Conservation (phyloP, 2,888 invertebrate species). For the Lasioglossum pauxillum region DNA sequence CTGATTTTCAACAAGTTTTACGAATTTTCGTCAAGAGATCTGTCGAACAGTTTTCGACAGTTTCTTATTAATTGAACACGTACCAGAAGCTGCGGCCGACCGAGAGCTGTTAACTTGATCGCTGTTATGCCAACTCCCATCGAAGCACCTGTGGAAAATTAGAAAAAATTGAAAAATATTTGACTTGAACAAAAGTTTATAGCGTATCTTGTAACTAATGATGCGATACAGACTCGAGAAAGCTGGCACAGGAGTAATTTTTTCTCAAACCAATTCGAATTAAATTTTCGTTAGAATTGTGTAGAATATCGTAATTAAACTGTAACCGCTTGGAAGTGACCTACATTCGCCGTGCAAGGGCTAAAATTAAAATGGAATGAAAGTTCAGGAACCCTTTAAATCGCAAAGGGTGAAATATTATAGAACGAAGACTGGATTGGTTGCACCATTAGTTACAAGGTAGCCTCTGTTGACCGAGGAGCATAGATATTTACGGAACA, state of each 20-base stretch:
- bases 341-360: neutral
- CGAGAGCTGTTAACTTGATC: constrained; percentile 98
- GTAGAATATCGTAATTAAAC: no score
- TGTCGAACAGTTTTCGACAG: neutral
- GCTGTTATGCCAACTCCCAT: constrained; percentile 98
- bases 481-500: neutral
- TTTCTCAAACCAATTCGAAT: neutral
- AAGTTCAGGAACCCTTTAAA: neutral
- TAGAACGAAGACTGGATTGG: neutral
- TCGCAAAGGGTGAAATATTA: neutral
- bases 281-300: no score
- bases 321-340: neutral
- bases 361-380: neutral
- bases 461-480: neutral
- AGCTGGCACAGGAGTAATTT: neutral
- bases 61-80: constrained; percentile 81
- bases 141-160: constrained; percentile 89
- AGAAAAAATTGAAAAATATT: neutral
- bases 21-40: no score
- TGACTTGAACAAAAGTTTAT: no score
- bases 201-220: constrained; percentile 5
- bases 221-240: neutral
- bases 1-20: neutral
- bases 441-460: constrained; percentile 9
- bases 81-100: constrained; percentile 98